Evolutionary conservation across 1,140 invertebrate genomes (phyloP).

Genomic region (Maniola jurtina): DNA sequence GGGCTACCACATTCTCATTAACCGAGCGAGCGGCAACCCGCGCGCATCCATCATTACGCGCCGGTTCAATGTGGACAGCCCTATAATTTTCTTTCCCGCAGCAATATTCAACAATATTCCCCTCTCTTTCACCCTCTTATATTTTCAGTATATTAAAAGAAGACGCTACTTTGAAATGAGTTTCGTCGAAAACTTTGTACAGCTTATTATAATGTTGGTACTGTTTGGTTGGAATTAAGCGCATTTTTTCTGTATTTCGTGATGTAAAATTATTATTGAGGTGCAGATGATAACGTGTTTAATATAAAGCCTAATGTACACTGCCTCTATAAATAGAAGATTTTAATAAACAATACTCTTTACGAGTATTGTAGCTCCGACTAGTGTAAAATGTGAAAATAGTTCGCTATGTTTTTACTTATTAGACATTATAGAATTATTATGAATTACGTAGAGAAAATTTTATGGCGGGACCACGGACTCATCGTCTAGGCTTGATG

Average conservation of each 20-base stretch:
- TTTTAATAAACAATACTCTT: too few relatives aligned
- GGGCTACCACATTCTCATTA: conserved; percentile 73
- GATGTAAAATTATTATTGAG: conserved; percentile 32
- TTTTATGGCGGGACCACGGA: too few relatives aligned
- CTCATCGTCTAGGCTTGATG: too few relatives aligned
- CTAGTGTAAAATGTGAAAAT: too few relatives aligned
- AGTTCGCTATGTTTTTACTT: too few relatives aligned
- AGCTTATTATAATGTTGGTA: conserved; percentile 24
- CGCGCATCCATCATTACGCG: conserved; percentile 64
- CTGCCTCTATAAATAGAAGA: too few relatives aligned
- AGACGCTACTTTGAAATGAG: conserved; percentile 54
- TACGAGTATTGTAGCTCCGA: too few relatives aligned
- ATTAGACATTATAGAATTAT: too few relatives aligned
- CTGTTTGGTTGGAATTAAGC: conserved; percentile 40
- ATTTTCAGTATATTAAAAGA: conserved; percentile 48
- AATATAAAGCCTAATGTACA: conserved; percentile 14
- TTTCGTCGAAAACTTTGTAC: conserved; percentile 46
- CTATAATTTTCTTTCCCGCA: conserved; percentile 62
- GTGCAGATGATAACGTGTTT: conserved; percentile 33
- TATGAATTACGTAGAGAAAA: too few relatives aligned
- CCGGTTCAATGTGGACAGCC: conserved; percentile 53
- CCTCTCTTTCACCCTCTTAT: conserved; percentile 35
- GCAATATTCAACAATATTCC: conserved; percentile 14
- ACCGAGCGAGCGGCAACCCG: conserved; percentile 45
- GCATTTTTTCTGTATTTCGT: conserved; percentile 33